These are phyloP conservation scores for Ferdinandea cuprea DNA, from an alignment of 2,888 invertebrate genomes.

Conservation along the genomic window DNA sequence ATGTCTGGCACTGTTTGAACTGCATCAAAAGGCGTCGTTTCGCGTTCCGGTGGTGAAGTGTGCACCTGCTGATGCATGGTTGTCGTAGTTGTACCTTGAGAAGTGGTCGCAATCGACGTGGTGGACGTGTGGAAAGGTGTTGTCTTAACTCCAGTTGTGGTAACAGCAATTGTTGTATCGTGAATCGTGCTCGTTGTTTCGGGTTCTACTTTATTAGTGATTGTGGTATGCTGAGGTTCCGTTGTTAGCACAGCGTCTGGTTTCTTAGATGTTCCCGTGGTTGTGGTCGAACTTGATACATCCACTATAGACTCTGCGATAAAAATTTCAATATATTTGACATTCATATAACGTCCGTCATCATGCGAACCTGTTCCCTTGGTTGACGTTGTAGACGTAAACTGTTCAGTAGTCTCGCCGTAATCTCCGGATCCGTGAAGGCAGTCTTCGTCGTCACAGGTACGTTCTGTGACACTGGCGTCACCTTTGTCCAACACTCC, in stretches of 20 bases:
- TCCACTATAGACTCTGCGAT: conserved; percentile 72
- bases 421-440: conserved; percentile 91
- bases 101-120: conserved; percentile 75
- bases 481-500: conserved; percentile 76
- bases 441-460: conserved; percentile 94
- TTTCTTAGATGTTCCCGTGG: conserved; percentile 73
- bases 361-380: conserved; percentile 83
- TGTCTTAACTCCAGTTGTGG: conserved; percentile 75
- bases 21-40: conserved; percentile 81
- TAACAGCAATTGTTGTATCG: conserved; percentile 77
- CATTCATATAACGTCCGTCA: background rate
- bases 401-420: conserved; percentile 88
- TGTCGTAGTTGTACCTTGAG: conserved; percentile 77
- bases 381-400: conserved; percentile 84
- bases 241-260: conserved; percentile 84
- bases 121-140: conserved; percentile 69
- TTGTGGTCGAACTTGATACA: conserved; percentile 76
- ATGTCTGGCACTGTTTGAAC: conserved; percentile 71
- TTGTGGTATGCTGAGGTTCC: conserved; percentile 83
- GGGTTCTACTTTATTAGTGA: conserved; percentile 77
- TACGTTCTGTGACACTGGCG: conserved; percentile 82
- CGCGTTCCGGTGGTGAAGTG: conserved; percentile 80
- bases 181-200: conserved; percentile 77
- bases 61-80: conserved; percentile 80
- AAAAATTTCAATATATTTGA: background rate